Base-by-base conservation (phyloP, 2,888 invertebrate species). In the Creontiades dilutus region DNA sequence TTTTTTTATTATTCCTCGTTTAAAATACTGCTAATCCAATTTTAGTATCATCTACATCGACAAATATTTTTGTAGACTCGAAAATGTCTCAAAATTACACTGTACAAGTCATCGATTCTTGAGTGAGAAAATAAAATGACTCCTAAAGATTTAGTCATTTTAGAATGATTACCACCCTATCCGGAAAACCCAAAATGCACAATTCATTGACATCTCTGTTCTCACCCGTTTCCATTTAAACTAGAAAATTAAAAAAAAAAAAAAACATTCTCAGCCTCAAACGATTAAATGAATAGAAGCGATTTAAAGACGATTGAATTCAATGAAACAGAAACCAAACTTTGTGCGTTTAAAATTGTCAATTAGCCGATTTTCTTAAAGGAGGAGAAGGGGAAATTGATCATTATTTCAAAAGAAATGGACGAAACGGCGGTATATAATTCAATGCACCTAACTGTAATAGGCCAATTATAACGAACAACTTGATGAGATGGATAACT, bases 101-200 rank as follows among this genome's bases (percentile, higher is more conserved):
- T 82, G 19, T 27, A 48, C 28, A 82, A 7, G 82, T 78, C 46
- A 78, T 28, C 82, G 23, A 68, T 48, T 48, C 16, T 13, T 52
- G 23, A 19, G 47, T 68, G 57, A 85, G 68, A 28, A 61, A 68
- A 61, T 28, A 85, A 85, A 57, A 85, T 16, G 28, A 85, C 61
- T 37, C 14, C 37, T 48, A 52, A 4, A 48, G 28, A 23, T 48
- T 75, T 86, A 12, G 75, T 46, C n/a, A 12, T 47, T 86, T 86
- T 86, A 86, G 86, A 86, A 86, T 61, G 61, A 85, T 75, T 52
- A 75, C 86, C 86, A 46, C 75, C 85, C 19, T 4, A 52, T 57
- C 84, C 23, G 46, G n/a, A n/a, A n/a, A n/a, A n/a, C n/a, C n/a
- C n/a, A n/a, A 86, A 86, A 86, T 86, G 86, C 86, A 68, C 23